phyloP scores from a whole-genome alignment of 2,797 vertebrate species.

The Acanthurus lineatus region DNA sequence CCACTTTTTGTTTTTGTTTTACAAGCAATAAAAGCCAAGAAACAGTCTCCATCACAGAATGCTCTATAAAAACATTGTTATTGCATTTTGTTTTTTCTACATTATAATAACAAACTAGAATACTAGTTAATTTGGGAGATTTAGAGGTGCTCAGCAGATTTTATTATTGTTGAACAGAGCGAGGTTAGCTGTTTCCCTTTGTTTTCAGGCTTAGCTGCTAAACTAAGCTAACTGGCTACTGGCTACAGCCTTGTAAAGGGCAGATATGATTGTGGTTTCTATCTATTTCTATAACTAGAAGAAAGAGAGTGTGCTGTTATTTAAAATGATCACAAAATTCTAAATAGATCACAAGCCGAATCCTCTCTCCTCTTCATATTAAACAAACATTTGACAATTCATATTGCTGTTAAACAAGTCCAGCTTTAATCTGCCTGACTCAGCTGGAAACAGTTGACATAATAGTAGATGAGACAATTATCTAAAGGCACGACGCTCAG shows the following conservation, averaged over 20 bases:
- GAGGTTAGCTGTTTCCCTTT: neutral
- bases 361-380: constrained; percentile 2
- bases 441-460: constrained; percentile 11
- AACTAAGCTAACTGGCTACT: constrained; percentile 5
- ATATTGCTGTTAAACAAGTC: constrained; percentile 4
- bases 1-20: neutral
- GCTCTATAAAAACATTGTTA: neutral
- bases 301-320: neutral
- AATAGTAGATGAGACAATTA: constrained; percentile 2
- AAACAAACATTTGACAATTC: constrained; percentile 4
- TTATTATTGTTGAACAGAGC: too few species aligned
- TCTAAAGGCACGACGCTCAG: constrained; percentile 3
- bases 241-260: too few species aligned
- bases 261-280: neutral
- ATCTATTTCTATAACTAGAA: neutral
- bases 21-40: neutral
- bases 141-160: neutral
- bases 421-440: constrained; percentile 4
- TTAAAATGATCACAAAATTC: constrained; percentile 6
- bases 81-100: neutral
- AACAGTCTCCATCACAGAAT: neutral
- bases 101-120: neutral
- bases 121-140: neutral
- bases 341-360: constrained; percentile 18
- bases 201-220: neutral